Percentiles rank a stretch among this genome's conserved stretches.
phyloP scores from a whole-genome alignment of 2,888 invertebrate genomes.

The Arenicola marina region DNA sequence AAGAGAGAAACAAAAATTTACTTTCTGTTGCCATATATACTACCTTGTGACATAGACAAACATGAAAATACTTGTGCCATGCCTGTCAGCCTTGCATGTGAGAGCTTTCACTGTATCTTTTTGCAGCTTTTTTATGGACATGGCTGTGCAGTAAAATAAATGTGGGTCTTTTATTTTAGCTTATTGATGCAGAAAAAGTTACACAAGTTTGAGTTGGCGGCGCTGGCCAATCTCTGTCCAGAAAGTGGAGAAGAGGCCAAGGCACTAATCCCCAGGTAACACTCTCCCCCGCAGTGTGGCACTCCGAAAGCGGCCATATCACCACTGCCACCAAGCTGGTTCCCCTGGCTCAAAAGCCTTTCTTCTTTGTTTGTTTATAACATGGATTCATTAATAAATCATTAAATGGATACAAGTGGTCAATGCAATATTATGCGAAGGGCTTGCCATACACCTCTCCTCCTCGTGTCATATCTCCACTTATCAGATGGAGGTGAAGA shows the following conservation, averaged over 20 bases:
- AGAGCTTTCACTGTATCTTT: too few species aligned
- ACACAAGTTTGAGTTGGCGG: constrained; percentile 97
- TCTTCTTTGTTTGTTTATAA: neutral
- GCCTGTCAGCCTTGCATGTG: too few species aligned
- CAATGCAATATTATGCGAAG: too few species aligned
- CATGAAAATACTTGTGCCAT: too few species aligned
- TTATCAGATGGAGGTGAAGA: neutral
- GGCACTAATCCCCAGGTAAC: constrained; percentile 85
- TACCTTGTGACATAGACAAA: too few species aligned
- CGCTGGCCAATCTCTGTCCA: constrained; percentile 96
- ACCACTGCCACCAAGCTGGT: neutral
- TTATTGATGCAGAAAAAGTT: constrained; percentile 83
- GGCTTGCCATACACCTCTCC: neutral
- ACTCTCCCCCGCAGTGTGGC: neutral
- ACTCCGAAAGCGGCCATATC: neutral
- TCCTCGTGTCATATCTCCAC: neutral
- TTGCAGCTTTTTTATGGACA: too few species aligned
- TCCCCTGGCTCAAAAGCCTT: neutral
- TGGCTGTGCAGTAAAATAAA: too few species aligned
- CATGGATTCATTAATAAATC: too few species aligned
- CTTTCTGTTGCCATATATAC: too few species aligned
- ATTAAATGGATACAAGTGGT: too few species aligned
- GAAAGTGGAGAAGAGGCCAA: constrained; percentile 99
- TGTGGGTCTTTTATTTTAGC: constrained; percentile 69
- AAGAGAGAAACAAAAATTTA: neutral